Conservation (phyloP, 2,797 vertebrate species). For the Gorsachius magnificus region DNA sequence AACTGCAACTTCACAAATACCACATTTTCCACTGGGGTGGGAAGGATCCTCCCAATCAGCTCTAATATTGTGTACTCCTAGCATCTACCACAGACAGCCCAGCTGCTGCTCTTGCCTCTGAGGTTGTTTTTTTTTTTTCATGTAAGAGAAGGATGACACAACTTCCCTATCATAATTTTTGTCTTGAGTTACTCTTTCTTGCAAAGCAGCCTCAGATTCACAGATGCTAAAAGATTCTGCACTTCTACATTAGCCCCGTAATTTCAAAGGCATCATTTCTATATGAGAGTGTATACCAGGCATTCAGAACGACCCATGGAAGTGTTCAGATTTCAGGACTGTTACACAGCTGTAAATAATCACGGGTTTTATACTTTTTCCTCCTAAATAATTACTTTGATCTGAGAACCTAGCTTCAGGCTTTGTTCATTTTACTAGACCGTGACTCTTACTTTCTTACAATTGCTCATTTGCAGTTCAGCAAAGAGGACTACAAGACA, state of each 20-base stretch:
- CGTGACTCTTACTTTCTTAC: neutral
- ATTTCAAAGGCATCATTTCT: conserved; percentile 16
- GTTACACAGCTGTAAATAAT: neutral
- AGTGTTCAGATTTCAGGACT: neutral
- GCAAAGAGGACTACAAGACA: neutral
- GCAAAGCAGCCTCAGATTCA: conserved; percentile 1
- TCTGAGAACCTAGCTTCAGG: neutral
- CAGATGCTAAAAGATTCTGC: neutral
- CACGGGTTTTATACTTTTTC: neutral
- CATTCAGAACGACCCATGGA: neutral
- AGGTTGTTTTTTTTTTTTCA: neutral
- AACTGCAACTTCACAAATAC: conserved; percentile 32
- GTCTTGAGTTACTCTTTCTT: neutral
- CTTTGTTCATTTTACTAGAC: neutral
- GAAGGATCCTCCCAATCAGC: conserved; percentile 5
- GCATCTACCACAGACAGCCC: neutral
- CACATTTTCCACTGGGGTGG: conserved; percentile 23
- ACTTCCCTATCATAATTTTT: neutral
- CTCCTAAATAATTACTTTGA: neutral
- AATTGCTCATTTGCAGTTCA: neutral
- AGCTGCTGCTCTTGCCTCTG: neutral
- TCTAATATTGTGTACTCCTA: neutral
- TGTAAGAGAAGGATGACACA: neutral
- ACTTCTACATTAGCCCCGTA: neutral
- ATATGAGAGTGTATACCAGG: neutral